Percentiles rank a stretch among this genome's conserved stretches.
phyloP scores from a whole-genome alignment of 1,140 invertebrate genomes.

The Pristionchus pacificus region DNA sequence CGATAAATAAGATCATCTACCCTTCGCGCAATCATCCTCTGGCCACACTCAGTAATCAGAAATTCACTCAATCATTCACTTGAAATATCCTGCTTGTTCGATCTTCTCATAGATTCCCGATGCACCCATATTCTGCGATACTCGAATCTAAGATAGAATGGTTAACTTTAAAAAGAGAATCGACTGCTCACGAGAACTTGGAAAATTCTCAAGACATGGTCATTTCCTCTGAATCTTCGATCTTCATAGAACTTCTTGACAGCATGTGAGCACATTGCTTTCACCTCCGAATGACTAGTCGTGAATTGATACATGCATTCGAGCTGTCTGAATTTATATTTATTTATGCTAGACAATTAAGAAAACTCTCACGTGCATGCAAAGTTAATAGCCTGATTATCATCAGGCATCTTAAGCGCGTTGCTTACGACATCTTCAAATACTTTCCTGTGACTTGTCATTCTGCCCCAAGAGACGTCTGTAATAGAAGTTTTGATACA shows the following conservation, averaged over 20 bases:
- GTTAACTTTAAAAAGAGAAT: background rate
- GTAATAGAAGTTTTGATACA: no score
- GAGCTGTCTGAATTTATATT: background rate
- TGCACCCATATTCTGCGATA: background rate
- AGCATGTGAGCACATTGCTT: background rate
- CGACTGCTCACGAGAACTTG: background rate
- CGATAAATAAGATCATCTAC: no score
- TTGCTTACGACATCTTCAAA: background rate
- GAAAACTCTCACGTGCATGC: background rate
- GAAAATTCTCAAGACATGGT: background rate
- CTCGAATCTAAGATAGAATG: background rate
- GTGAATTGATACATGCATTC: background rate
- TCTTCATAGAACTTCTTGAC: background rate
- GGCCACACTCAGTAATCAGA: background rate
- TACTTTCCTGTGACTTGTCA: background rate
- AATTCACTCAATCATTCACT: background rate
- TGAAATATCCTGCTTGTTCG: background rate
- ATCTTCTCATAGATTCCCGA: background rate
- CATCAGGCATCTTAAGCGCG: background rate
- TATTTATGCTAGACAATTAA: background rate
- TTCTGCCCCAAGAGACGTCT: no score
- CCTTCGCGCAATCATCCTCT: background rate
- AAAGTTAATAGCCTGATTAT: background rate
- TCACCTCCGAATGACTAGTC: background rate
- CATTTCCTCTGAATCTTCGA: background rate